These are phyloP conservation scores for Carcharodon carcharias DNA, from an alignment of 2,797 vertebrate species.

Conservation along the genomic window DNA sequence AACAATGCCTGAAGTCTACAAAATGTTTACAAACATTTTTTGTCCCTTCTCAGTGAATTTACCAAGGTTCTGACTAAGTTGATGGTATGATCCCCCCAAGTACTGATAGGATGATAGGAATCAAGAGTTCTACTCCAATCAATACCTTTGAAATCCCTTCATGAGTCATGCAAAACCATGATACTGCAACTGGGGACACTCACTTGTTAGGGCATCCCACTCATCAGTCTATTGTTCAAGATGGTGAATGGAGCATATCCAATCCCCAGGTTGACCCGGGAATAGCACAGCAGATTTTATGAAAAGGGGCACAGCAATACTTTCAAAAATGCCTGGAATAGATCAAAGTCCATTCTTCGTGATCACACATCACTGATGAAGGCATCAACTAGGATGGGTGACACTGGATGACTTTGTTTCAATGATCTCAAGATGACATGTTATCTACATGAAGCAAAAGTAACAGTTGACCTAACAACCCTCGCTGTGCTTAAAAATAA, in stretches of 20 bases:
- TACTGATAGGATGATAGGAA: not conserved
- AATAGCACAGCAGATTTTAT: not conserved
- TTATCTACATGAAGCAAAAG: not conserved
- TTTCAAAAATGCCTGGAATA: not conserved
- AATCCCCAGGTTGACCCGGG: not conserved
- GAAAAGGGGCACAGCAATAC: not conserved
- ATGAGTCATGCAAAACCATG: not conserved
- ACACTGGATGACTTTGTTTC: not conserved
- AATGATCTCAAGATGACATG: not conserved
- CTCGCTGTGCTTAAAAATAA: not conserved
- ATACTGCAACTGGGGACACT: not conserved
- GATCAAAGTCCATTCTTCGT: not conserved
- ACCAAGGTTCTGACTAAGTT: not conserved
- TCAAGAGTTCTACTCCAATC: not conserved
- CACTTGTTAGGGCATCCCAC: not conserved
- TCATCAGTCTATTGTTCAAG: not conserved
- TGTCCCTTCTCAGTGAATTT: not conserved
- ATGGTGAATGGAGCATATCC: not conserved
- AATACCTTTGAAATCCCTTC: not conserved
- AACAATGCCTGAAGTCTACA: too few species aligned
- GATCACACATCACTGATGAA: not conserved
- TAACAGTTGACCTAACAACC: not conserved
- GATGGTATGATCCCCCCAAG: not conserved
- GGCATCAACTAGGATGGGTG: too few species aligned
- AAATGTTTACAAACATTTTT: not conserved